A percentile compares a stretch with the other conserved stretches of the same genome.
Conservation (phyloP, 2,888 invertebrate genomes). For the Cosmia pyralina region DNA sequence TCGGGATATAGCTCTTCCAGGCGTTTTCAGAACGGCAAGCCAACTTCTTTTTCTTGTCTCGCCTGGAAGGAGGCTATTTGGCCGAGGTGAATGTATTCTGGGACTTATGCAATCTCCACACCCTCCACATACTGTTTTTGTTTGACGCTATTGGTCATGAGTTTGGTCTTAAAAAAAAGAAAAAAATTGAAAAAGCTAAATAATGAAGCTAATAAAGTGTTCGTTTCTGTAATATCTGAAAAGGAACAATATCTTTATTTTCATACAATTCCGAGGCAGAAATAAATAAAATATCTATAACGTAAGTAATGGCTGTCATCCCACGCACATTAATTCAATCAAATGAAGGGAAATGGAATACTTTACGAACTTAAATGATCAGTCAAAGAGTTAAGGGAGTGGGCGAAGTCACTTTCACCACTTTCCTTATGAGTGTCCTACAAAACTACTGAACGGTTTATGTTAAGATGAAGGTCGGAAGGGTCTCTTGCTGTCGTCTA, state of each 20-base stretch:
- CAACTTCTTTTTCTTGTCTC: too few relatives aligned
- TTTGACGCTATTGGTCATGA: too few relatives aligned
- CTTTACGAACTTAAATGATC: too few relatives aligned
- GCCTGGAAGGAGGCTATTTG: too few relatives aligned
- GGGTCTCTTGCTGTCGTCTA: neutral
- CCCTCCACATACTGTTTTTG: too few relatives aligned
- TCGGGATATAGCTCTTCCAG: too few relatives aligned
- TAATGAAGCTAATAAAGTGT: neutral
- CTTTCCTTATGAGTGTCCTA: neutral
- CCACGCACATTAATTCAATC: conserved; percentile 3
- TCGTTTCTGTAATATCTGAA: neutral
- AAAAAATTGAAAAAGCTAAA: too few relatives aligned
- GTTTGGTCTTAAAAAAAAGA: too few relatives aligned
- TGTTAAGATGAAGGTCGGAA: neutral
- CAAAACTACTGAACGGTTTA: neutral
- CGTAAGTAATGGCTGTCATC: neutral
- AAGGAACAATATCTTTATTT: neutral
- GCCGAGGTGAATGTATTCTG: too few relatives aligned
- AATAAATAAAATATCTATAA: neutral
- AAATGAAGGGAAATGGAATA: neutral
- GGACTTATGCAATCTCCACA: too few relatives aligned
- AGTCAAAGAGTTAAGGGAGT: neutral
- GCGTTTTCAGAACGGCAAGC: too few relatives aligned
- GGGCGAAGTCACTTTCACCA: too few relatives aligned
- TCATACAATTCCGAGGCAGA: neutral